phyloP scores from a whole-genome alignment of 1,140 invertebrate genomes.

The Panonychus citri region DNA sequence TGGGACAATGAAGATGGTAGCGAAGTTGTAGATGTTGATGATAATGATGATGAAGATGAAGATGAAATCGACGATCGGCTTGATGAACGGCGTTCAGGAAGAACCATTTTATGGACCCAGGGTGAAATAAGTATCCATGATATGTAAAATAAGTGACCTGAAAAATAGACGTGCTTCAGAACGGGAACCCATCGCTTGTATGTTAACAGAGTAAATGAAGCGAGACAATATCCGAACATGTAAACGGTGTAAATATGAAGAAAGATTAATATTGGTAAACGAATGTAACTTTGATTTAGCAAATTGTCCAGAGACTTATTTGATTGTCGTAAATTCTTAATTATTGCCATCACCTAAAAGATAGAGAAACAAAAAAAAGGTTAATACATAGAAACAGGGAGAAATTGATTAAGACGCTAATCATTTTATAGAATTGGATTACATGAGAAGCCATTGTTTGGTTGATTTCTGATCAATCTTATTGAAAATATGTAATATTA shows the following conservation, averaged over 20 bases:
- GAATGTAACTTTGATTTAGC: background rate
- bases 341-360: background rate
- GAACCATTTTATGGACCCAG: background rate
- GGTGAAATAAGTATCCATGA: background rate
- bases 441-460: too few relatives aligned
- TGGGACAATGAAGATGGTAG: too few relatives aligned
- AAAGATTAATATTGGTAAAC: constrained; percentile 1
- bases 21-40: too few relatives aligned
- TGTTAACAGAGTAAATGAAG: constrained; percentile 50
- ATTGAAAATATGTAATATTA: too few relatives aligned
- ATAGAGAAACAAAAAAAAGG: background rate
- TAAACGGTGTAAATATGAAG: constrained; percentile 7
- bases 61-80: too few relatives aligned
- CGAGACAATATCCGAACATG: constrained; percentile 60
- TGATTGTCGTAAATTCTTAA: background rate
- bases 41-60: too few relatives aligned
- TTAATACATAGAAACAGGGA: too few relatives aligned
- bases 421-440: too few relatives aligned
- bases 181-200: constrained; percentile 29
- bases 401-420: too few relatives aligned
- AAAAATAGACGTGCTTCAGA: constrained; percentile 3
- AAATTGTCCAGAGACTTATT: background rate
- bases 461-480: too few relatives aligned
- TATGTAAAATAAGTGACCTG: constrained; percentile 6
- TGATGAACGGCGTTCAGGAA: background rate